Evolutionary conservation across 1,140 invertebrate genomes (phyloP), one percentile per base, ranked within the genome.

Genomic region (Drosophila nikananu): DNA sequence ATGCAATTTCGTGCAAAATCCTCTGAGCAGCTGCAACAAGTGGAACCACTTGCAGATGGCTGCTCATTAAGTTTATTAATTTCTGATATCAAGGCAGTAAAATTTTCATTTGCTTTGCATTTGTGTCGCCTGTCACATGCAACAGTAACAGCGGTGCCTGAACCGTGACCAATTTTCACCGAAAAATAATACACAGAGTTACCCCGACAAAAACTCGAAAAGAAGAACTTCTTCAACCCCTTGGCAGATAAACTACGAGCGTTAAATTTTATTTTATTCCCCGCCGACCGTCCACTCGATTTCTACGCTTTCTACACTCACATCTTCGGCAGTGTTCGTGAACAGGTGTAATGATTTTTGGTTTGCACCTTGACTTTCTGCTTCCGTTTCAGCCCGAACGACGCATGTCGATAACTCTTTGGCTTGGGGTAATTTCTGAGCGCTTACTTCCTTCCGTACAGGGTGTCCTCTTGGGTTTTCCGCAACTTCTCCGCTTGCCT

Each of bases 291-390:
- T 25, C 48, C 76, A 63, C 64, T 49, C 84, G 73, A 89, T 89
- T 83, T 75, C 73, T 75, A 84, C 84, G 86, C 84, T 90, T 90
- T 89, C 86, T 89, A 84, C 86, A 84, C 84, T 87, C 86, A 84
- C 81, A 84, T 44, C 54, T 46, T 35, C 39, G 10, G 15, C 42
- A 41, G 63, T 57, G 60, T 58, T 57, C 12, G 79, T 63, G 86
- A 81, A 89, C 86, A 90, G 86, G 86, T 89, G 86, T 86, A 89
- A 91, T 81, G 86, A 89, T 89, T 89, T 86, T 90, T 78, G 49
- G 64, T 65, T 76, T 90, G 86, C 86, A 89, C 86, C 86, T 89
- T 89, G 86, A 89, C 86, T 89, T 77, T 80, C 63, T 90, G 81
- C 81, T 89, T 89, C 84, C 84, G 84, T 90, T 89, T 87, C 77